These are phyloP conservation scores for Ischnura elegans DNA, from an alignment of 2,888 invertebrate species.

Conservation along the genomic window DNA sequence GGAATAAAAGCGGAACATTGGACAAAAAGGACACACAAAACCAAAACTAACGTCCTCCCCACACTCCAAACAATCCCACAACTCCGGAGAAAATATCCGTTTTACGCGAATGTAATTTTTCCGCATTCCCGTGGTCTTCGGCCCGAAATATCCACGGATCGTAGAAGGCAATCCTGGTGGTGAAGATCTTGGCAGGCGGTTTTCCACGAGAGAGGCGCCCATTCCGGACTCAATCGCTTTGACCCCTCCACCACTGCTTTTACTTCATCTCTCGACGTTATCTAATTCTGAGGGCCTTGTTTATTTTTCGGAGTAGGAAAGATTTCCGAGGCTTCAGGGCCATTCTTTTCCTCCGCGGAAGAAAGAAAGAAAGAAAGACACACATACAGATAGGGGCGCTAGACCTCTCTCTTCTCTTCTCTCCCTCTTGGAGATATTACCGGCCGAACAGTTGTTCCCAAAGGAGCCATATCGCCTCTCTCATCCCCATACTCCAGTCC, in stretches of 20 bases:
- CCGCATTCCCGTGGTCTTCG: neutral
- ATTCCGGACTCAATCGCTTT: neutral
- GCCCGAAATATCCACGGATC: neutral
- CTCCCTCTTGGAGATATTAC: slow-evolving; percentile 44
- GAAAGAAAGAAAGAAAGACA: neutral
- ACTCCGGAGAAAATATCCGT: neutral
- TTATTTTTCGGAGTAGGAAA: neutral
- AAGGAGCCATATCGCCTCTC: slow-evolving; percentile 40
- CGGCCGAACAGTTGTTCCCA: slow-evolving; percentile 43
- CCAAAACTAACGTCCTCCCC: neutral
- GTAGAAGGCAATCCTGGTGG: neutral
- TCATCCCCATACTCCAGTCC: neutral
- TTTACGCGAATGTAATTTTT: neutral
- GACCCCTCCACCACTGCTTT: neutral
- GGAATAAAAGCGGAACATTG: neutral
- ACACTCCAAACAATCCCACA: neutral
- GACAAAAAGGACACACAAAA: neutral
- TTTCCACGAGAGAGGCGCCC: neutral
- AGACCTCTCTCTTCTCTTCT: neutral
- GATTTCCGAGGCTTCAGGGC: slow-evolving; percentile 13
- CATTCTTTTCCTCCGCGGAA: neutral
- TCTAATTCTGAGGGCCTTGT: slow-evolving; percentile 40
- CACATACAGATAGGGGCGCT: neutral
- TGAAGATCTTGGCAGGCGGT: neutral
- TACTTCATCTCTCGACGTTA: slow-evolving; percentile 38